Percentiles rank a stretch among this genome's conserved stretches.
These are phyloP conservation scores for Onychomys leucogaster DNA, from an alignment of 2,797 vertebrate species.

Conservation along the genomic window DNA sequence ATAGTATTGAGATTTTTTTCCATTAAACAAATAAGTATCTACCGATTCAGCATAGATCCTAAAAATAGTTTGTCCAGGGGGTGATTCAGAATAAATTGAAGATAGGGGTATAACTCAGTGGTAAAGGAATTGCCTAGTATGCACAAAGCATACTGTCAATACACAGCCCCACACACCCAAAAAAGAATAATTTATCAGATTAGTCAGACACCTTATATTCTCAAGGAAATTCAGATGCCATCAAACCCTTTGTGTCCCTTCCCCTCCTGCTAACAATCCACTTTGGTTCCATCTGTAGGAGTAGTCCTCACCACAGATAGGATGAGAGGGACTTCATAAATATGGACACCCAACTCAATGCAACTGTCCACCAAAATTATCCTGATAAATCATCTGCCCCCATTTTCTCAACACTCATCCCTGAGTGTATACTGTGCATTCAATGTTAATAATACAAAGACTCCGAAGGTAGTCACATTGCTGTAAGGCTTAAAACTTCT, in stretches of 20 bases:
- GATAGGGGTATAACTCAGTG: not conserved
- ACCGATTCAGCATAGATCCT: not conserved
- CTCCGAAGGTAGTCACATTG: not conserved
- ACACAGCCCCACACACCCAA: not conserved
- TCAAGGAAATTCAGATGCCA: slow-evolving; percentile 5
- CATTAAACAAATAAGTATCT: not conserved
- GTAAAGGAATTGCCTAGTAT: not conserved
- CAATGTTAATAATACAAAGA: not conserved
- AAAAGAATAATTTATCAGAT: not conserved
- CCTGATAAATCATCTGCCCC: not conserved
- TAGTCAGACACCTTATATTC: not conserved
- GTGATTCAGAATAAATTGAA: slow-evolving; percentile 19
- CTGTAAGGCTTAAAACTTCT: not conserved
- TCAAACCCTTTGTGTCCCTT: not conserved
- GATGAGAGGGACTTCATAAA: not conserved
- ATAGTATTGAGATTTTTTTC: slow-evolving; percentile 9
- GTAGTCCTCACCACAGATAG: not conserved
- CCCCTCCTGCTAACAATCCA: not conserved
- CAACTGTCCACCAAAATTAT: not conserved
- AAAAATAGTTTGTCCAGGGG: not conserved
- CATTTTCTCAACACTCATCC: not conserved
- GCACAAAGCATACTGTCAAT: not conserved
- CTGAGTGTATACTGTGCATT: not conserved
- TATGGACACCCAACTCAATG: not conserved
- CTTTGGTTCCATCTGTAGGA: not conserved